Evolutionary conservation across 2,113 vertebrate species (phyloP).

Genomic region (Alectura lathami): DNA sequence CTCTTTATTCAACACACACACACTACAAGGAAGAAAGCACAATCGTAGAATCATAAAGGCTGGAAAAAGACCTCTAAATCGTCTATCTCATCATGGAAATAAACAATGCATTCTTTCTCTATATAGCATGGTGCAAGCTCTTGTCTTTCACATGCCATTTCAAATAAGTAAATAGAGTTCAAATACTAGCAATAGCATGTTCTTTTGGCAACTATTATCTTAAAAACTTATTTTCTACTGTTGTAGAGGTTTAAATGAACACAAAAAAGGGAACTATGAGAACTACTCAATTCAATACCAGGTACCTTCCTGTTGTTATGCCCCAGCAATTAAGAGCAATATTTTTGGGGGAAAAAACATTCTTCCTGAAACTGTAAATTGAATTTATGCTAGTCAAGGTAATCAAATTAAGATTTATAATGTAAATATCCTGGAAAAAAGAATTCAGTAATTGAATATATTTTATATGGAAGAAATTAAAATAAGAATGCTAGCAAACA

Average conservation of each 20-base stretch:
- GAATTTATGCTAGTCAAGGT: not conserved
- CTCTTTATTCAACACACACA: not conserved
- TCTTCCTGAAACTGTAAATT: not conserved
- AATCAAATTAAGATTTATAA: not conserved
- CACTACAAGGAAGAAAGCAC: not conserved
- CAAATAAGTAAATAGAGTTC: not conserved
- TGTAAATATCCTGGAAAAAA: not conserved
- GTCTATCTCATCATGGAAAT: not conserved
- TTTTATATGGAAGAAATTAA: not conserved
- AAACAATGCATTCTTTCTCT: not conserved
- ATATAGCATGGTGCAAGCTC: not conserved
- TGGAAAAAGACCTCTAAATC: no score
- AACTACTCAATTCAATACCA: not conserved
- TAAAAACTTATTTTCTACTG: not conserved
- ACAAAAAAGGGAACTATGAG: rapidly evolving
- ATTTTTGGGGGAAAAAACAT: not conserved
- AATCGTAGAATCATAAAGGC: no score
- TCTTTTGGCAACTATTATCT: not conserved
- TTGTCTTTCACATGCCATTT: not conserved
- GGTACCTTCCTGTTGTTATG: not conserved
- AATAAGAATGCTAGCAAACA: not conserved
- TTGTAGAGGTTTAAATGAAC: not conserved
- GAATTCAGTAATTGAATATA: not conserved
- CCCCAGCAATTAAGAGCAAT: not conserved
- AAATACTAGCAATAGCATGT: not conserved